Evolutionary conservation across 2,888 invertebrate species (phyloP).

Genomic region (Pterobdella sp.): DNA sequence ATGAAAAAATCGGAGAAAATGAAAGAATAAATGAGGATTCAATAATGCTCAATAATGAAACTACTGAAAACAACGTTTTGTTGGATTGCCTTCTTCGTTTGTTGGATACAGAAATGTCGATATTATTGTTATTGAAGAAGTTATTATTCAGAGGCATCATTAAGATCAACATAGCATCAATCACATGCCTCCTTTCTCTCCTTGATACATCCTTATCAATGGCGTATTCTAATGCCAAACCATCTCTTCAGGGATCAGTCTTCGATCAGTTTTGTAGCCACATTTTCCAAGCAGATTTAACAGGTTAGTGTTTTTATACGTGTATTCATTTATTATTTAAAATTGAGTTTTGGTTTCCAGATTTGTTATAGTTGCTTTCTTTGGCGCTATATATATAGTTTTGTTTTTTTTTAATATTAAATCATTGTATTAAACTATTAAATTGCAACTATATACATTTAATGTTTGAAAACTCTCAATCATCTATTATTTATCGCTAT

Average conservation of each 20-base stretch:
- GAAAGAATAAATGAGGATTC: background rate
- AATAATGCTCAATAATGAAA: background rate
- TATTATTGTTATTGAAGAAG: background rate
- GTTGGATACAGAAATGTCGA: constrained; percentile 1
- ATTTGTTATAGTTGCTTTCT: too few species aligned
- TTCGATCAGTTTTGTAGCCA: background rate
- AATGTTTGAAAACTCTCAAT: too few species aligned
- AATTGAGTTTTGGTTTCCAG: too few species aligned
- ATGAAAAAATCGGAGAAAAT: background rate
- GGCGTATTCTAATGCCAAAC: background rate
- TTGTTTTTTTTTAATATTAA: too few species aligned
- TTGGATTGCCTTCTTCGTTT: background rate
- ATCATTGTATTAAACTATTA: too few species aligned
- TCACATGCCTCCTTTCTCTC: background rate
- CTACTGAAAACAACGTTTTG: background rate
- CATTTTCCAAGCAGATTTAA: background rate
- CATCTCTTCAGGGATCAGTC: background rate
- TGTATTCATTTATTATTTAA: background rate
- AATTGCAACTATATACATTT: too few species aligned
- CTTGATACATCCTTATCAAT: background rate
- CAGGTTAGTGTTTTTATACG: background rate
- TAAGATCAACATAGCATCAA: background rate
- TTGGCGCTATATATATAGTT: too few species aligned
- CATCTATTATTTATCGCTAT: too few species aligned
- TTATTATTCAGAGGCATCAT: background rate